Base-by-base conservation (phyloP, 2,888 invertebrate genomes). In the Pasiphila rectangulata region DNA sequence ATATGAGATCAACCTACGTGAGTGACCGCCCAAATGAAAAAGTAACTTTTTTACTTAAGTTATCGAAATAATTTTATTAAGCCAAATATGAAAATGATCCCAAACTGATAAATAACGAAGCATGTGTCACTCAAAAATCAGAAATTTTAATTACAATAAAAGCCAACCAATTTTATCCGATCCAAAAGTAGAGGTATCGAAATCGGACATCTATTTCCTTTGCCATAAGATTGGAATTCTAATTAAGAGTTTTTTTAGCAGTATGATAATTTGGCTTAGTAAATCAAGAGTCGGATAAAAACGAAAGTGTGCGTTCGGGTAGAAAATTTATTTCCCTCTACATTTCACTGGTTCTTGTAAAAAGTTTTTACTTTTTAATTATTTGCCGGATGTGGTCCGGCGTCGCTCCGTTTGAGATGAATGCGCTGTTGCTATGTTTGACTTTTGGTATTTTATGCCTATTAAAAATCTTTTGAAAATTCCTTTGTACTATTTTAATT, bases 291-390 rank as follows among this genome's bases (percentile, higher is more conserved):
- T 65, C 72, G 74, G 72, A 77, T 79, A 81, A 82, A 82, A 84
- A 80, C 75, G 76, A 83, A 75, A 81, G 78, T 76, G 73, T 75
- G 68, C 77, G 66, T 77, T 82, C 70, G 69, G 59, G 64, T 75
- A 71, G 79, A 81, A 82, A 82, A 84, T 82, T 80, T 82, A 80
- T 83, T 80, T 82, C 76, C 75, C 74, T 81, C 71, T 71, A 77
- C 75, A 79, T 79, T 78, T 80, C 76, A 72, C 63, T 78, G 75
- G 67, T 69, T 83, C 75, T 79, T 78, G 75, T 74, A 72, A 74
- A 30, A 82, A 82, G 72, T 83, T 84, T 57, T 83, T 84, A 83
- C 71, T 82, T 84, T 57, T 83, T 84, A 84, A 84, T 85, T 84
- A 83, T 83, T 83, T 72, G 75, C 75, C 82, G 79, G 83, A 83